Evolutionary conservation across 2,888 invertebrate genomes (phyloP).

Genomic region (Brachyptera risi): DNA sequence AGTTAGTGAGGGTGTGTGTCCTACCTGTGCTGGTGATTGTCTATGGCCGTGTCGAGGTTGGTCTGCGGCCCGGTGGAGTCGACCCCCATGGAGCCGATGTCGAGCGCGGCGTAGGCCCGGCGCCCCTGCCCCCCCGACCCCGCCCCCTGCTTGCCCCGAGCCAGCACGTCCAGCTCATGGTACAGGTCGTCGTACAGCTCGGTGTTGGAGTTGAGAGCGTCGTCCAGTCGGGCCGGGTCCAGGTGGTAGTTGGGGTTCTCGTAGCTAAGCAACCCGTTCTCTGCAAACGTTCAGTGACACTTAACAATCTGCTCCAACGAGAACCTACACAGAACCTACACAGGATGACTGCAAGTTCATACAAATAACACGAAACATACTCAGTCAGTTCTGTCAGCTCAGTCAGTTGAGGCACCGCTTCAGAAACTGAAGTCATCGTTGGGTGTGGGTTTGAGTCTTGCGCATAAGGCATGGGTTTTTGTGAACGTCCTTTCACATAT

Average conservation of each 20-base stretch:
- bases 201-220: conserved; percentile 65
- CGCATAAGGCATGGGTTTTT: too few relatives aligned
- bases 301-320: too few relatives aligned
- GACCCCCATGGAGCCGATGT: conserved; percentile 67
- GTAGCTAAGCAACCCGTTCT: conserved; percentile 86
- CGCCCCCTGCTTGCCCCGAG: conserved; percentile 42
- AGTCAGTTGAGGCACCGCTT: too few relatives aligned
- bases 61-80: conserved; percentile 58
- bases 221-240: conserved; percentile 71
- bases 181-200: conserved; percentile 69
- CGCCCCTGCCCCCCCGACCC: conserved; percentile 48
- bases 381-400: too few relatives aligned
- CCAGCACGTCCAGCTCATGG: conserved; percentile 56
- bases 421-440: too few relatives aligned
- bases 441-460: too few relatives aligned
- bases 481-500: too few relatives aligned
- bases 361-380: too few relatives aligned
- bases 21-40: conserved; percentile 53
- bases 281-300: conserved; percentile 60
- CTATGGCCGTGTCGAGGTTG: conserved; percentile 45
- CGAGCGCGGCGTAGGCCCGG: conserved; percentile 61
- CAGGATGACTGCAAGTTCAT: too few relatives aligned
- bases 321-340: too few relatives aligned
- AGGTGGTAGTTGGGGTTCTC: conserved; percentile 89
- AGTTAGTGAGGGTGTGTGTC: too few relatives aligned